phyloP scores from a whole-genome alignment of 2,113 vertebrate species.

The Perca schrenkii region DNA sequence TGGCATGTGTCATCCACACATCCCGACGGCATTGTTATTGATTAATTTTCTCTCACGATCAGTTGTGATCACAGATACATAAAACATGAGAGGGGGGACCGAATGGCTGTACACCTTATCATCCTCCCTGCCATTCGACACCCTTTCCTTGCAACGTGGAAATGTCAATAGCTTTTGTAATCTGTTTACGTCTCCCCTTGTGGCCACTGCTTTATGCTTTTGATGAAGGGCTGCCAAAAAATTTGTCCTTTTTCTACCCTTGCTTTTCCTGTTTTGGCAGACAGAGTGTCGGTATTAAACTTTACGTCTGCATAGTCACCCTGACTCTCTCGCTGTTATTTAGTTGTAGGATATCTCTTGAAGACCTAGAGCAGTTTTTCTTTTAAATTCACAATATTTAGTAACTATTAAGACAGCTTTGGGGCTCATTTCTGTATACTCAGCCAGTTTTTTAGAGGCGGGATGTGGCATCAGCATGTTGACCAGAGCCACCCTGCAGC shows the following conservation, averaged over 20 bases:
- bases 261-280: slow-evolving; percentile 69
- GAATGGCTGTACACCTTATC: slow-evolving; percentile 81
- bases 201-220: slow-evolving; percentile 80
- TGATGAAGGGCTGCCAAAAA: slow-evolving; percentile 83
- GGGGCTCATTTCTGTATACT: slow-evolving; percentile 7
- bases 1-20: slow-evolving; percentile 75
- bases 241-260: slow-evolving; percentile 79
- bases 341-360: slow-evolving; percentile 30
- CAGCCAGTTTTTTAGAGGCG: slow-evolving; percentile 9
- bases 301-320: slow-evolving; percentile 53
- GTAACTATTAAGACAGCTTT: not conserved
- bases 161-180: slow-evolving; percentile 86
- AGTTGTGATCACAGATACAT: slow-evolving; percentile 85
- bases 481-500: slow-evolving; percentile 15
- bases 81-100: slow-evolving; percentile 83
- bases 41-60: slow-evolving; percentile 86
- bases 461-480: not conserved
- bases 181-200: slow-evolving; percentile 83
- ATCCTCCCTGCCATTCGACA: slow-evolving; percentile 66
- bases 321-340: slow-evolving; percentile 25
- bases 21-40: slow-evolving; percentile 81
- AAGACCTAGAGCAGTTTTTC: not conserved
- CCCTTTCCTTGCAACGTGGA: slow-evolving; percentile 76
- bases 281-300: slow-evolving; percentile 54
- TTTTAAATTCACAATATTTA: slow-evolving; percentile 17